These are phyloP conservation scores for Macrotis lagotis DNA, from an alignment of 2,113 vertebrate genomes.

Conservation along the genomic window DNA sequence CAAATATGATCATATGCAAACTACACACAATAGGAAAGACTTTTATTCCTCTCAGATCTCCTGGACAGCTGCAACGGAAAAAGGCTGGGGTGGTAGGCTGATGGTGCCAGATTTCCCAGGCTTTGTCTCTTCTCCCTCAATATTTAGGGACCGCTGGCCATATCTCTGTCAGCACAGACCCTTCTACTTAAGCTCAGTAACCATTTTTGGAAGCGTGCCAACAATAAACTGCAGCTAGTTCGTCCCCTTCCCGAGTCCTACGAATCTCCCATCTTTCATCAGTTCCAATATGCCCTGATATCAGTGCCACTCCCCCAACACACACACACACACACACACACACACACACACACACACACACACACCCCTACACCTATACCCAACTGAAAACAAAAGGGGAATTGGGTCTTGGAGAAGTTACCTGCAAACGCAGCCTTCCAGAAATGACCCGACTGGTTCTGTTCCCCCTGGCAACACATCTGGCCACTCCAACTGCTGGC, in stretches of 20 bases:
- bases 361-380: not conserved
- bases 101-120: not conserved
- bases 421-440: slow-evolving; percentile 95
- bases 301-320: not conserved
- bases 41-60: not conserved
- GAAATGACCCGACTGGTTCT: slow-evolving; percentile 89
- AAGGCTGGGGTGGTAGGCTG: not conserved
- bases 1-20: not conserved
- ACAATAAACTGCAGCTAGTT: not conserved
- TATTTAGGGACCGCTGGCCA: not conserved
- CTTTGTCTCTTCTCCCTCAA: not conserved
- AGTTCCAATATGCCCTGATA: not conserved
- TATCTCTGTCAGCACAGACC: not conserved
- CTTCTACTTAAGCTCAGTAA: not conserved
- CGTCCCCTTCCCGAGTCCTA: not conserved
- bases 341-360: not conserved
- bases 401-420: slow-evolving; percentile 73
- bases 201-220: not conserved
- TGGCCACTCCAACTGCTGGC: slow-evolving; percentile 92
- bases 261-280: slow-evolving; percentile 1
- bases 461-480: slow-evolving; percentile 95
- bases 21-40: slow-evolving; percentile 16
- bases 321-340: too few relatives aligned
- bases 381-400: not conserved
- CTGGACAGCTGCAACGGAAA: not conserved